phyloP scores from a whole-genome alignment of 2,113 vertebrate species.

The Orycteropus afer region DNA sequence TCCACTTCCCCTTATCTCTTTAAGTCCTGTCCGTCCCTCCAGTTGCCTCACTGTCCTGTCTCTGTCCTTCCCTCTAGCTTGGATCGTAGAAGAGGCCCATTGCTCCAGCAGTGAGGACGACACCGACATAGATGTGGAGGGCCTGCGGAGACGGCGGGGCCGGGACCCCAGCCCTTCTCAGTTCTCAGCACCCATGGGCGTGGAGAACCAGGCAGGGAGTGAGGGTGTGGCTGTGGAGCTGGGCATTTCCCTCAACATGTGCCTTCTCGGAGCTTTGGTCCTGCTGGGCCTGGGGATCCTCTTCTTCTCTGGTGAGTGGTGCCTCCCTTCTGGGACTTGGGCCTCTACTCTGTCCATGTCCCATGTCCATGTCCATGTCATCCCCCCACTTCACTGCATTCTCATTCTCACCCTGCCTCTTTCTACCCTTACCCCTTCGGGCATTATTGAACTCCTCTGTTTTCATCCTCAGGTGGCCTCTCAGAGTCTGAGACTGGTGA shows the following conservation, averaged over 20 bases:
- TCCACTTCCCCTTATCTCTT: not conserved
- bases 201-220: rapidly evolving
- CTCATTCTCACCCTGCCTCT: too few relatives aligned
- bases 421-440: rapidly evolving
- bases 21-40: rapidly evolving
- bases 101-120: constrained; percentile 78
- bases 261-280: constrained; percentile 89
- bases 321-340: not conserved
- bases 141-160: constrained; percentile 76
- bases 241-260: constrained; percentile 88
- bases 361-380: too few relatives aligned
- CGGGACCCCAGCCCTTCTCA: not conserved
- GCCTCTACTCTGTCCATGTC: not conserved
- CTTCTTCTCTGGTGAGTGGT: constrained; percentile 88
- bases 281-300: constrained; percentile 90
- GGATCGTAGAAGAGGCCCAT: constrained; percentile 44
- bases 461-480: constrained; percentile 87
- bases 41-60: not conserved
- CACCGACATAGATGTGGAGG: constrained; percentile 62
- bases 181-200: rapidly evolving
- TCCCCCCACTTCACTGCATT: too few relatives aligned
- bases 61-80: not conserved
- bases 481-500: constrained; percentile 88
- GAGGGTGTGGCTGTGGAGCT: constrained; percentile 62
- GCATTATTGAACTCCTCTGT: rapidly evolving